Evolutionary conservation across 2,797 vertebrate genomes (phyloP), one percentile per base, ranked within the genome.

Genomic region (Thalassophryne amazonica): DNA sequence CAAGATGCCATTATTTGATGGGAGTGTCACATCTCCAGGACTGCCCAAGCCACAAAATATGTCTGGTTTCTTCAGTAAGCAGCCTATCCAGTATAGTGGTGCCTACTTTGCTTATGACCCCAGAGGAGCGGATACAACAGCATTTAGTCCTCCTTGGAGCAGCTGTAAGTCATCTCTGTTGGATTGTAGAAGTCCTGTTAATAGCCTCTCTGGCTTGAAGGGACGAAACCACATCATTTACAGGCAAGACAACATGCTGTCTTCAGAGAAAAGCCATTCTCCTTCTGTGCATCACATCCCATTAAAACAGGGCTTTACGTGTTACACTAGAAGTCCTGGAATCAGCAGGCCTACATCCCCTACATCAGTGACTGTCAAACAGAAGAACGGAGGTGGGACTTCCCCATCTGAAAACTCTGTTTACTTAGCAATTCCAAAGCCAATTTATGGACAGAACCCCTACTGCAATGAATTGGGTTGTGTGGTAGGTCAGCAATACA

Each of bases 381-480:
- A 60, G 24, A 69, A 69, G 32, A 27, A 12, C 8, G 66, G 59
- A 46, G 52, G 39, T 13, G 66, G 72, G 39, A 41, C 83, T 14
- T 71, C 50, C 9, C 45, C 76, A 0, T 50, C 87, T 0, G 76
- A 81, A 17, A 78, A 47, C 47, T 63, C 85, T 9, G 64, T 81
- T 18, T 82, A 83, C 4, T 47, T 98, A 37, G 90, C 92, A 0
- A 73, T 93, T 9, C 96, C 96, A 34, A 94, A 85, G 33, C 93
- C 96, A 0, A 49, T 98, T 39, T 99, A 98, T 6, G 71, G 90
- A 54, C 89, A 79, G 17, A 91, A 81, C 0, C 46, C 84, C 3
- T 95, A 92, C 65, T 96, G 92, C 16, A 14, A 79, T 28, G 84
- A 93, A 6, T 37, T 76, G 40, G 73, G 85, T 16, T 93, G 86